These are phyloP conservation scores for Zaprionus nigranus DNA, from an alignment of 1,140 invertebrate species.

Conservation along the genomic window DNA sequence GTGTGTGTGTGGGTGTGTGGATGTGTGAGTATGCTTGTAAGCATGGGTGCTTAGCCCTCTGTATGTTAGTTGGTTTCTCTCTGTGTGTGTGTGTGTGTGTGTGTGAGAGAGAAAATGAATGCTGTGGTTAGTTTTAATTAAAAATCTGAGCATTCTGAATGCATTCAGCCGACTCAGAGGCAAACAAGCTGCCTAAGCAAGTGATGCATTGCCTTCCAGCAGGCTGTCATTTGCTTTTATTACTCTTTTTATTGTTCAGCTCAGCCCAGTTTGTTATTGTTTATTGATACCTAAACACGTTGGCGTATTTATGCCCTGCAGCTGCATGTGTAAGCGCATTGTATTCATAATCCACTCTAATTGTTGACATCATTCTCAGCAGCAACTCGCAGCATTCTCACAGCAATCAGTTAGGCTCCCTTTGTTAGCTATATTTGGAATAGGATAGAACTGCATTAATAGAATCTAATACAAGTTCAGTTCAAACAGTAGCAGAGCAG, in stretches of 20 bases:
- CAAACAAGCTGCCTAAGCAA: constrained; percentile 5
- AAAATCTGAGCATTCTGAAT: constrained; percentile 8
- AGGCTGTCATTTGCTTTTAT: background rate
- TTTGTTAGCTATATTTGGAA: too few species aligned
- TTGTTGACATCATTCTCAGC: background rate
- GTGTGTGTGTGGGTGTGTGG: background rate
- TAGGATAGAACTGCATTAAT: too few species aligned
- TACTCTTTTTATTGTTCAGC: background rate
- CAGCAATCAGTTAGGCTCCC: too few species aligned
- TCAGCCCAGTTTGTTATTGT: background rate
- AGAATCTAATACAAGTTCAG: too few species aligned
- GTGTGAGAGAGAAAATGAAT: background rate
- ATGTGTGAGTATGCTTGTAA: background rate
- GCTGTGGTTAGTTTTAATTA: constrained; percentile 9
- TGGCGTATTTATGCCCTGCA: background rate
- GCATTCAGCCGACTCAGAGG: constrained; percentile 7
- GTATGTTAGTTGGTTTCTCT: background rate
- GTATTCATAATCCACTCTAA: background rate
- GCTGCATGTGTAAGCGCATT: background rate
- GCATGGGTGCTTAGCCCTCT: background rate
- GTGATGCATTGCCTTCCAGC: background rate
- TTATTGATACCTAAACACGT: constrained; percentile 5
- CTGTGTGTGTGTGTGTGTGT: background rate
- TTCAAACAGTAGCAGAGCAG: too few species aligned
- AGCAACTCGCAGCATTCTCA: background rate